These are phyloP conservation scores for Omphaloscelis lunosa DNA, from an alignment of 2,888 invertebrate species.

Conservation along the genomic window DNA sequence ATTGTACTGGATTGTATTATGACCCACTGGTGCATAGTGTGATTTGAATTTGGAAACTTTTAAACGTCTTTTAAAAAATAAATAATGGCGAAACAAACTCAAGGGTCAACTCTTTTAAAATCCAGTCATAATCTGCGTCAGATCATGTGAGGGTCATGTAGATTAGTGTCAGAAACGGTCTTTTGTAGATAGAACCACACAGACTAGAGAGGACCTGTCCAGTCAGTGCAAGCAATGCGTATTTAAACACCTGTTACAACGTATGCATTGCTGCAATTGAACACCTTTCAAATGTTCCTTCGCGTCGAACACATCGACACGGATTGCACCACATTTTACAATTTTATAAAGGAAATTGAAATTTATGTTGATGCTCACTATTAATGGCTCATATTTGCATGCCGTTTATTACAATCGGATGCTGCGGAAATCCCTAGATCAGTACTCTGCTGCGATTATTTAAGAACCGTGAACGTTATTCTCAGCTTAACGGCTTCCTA, in stretches of 20 bases:
- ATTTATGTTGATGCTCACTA: conserved; percentile 8
- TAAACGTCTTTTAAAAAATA: too few species aligned
- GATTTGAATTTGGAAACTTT: too few species aligned
- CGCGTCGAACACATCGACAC: background rate
- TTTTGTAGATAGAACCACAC: too few species aligned
- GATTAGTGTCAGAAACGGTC: too few species aligned
- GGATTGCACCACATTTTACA: conserved; percentile 12
- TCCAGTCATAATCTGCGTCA: too few species aligned
- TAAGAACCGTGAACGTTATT: conserved; percentile 24
- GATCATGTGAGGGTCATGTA: too few species aligned
- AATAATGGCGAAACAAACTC: too few species aligned
- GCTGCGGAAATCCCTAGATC: conserved; percentile 13
- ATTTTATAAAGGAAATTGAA: conserved; percentile 24
- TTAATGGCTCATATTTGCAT: conserved; percentile 34
- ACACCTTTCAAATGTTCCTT: background rate
- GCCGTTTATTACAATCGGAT: conserved; percentile 39
- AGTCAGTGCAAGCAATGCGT: too few species aligned
- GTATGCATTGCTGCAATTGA: background rate
- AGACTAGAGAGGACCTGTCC: too few species aligned
- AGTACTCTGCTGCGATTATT: conserved; percentile 6
- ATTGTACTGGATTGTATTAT: too few species aligned
- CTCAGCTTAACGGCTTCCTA: conserved; percentile 17
- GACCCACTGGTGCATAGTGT: too few species aligned
- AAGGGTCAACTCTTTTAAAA: too few species aligned
- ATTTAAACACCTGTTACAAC: background rate